Conservation (phyloP, 2,797 vertebrate species). For the Tokudaia tokunoshimensis region DNA sequence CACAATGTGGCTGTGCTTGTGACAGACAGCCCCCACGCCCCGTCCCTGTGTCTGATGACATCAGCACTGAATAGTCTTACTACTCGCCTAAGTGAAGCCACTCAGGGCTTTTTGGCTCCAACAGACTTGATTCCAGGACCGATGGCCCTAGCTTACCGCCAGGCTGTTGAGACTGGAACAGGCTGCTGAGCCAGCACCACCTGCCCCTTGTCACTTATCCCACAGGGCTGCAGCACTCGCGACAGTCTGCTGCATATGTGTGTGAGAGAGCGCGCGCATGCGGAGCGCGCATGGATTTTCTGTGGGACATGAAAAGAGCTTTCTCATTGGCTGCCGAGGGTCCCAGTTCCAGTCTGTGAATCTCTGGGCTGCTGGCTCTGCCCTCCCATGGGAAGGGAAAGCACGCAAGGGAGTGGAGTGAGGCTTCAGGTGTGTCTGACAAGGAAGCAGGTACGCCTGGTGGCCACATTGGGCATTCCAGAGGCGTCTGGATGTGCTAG, state of each 20-base stretch:
- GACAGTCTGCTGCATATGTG: slow-evolving; percentile 43
- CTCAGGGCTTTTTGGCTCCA: slow-evolving; percentile 25
- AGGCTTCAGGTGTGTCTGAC: slow-evolving; percentile 74
- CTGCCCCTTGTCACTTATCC: slow-evolving; percentile 69
- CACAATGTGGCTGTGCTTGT: slow-evolving; percentile 3
- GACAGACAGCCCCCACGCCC: neutral
- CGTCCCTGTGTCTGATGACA: slow-evolving; percentile 31
- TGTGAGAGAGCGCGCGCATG: neutral
- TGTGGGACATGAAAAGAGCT: slow-evolving; percentile 64
- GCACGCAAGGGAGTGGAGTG: slow-evolving; percentile 22
- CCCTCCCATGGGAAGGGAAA: slow-evolving; percentile 63
- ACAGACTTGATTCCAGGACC: slow-evolving; percentile 60
- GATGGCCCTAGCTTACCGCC: neutral
- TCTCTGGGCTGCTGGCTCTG: slow-evolving; percentile 65
- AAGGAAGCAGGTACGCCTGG: slow-evolving; percentile 66
- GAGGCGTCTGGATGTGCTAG: slow-evolving; percentile 59
- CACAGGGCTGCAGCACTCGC: slow-evolving; percentile 71
- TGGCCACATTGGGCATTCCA: slow-evolving; percentile 46
- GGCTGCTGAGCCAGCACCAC: slow-evolving; percentile 70
- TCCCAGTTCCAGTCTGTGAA: slow-evolving; percentile 68
- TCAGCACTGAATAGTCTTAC: slow-evolving; percentile 43
- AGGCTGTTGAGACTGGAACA: slow-evolving; percentile 24
- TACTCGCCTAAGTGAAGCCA: slow-evolving; percentile 47
- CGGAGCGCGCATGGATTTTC: slow-evolving; percentile 52
- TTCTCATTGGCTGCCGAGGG: slow-evolving; percentile 74